Conservation (phyloP, 23 tunicate genomes). For the Diplosoma virens region DNA sequence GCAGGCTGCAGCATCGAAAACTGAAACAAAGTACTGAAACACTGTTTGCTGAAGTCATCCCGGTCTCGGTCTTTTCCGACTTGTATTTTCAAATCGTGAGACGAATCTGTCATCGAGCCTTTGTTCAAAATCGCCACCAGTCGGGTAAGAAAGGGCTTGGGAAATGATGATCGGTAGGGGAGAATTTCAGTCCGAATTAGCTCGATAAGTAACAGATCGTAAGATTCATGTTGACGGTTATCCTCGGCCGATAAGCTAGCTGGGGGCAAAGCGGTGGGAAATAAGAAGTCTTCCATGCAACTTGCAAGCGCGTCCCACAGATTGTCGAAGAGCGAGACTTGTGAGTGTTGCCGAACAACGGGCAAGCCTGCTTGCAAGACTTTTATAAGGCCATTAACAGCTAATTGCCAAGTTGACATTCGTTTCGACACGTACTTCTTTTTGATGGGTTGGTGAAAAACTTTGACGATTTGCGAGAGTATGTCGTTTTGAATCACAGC, state of each 20-base stretch:
- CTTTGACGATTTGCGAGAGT: slow-evolving; percentile 47
- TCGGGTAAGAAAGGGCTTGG: slow-evolving; percentile 51
- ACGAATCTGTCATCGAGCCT: slow-evolving; percentile 54
- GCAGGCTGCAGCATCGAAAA: slow-evolving; percentile 55
- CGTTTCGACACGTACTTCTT: slow-evolving; percentile 30
- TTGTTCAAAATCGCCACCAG: slow-evolving; percentile 63
- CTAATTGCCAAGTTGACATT: slow-evolving; percentile 74
- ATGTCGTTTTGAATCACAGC: slow-evolving; percentile 74
- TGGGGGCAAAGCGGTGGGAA: slow-evolving; percentile 48
- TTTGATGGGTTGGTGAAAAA: slow-evolving; percentile 47
- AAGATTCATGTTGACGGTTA: slow-evolving; percentile 50
- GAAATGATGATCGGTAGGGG: slow-evolving; percentile 73
- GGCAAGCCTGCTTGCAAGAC: slow-evolving; percentile 84
- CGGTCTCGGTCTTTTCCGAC: slow-evolving; percentile 36
- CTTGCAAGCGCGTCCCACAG: slow-evolving; percentile 81
- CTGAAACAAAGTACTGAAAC: slow-evolving; percentile 76
- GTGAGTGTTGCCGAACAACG: slow-evolving; percentile 89
- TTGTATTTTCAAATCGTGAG: slow-evolving; percentile 44
- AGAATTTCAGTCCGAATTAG: slow-evolving; percentile 70
- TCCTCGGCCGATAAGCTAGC: slow-evolving; percentile 61
- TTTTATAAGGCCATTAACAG: slow-evolving; percentile 72
- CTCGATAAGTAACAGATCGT: slow-evolving; percentile 64
- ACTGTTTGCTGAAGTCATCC: slow-evolving; percentile 68
- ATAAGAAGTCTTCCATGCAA: slow-evolving; percentile 82
- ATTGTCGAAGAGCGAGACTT: slow-evolving; percentile 53